Evolutionary conservation across 2,888 invertebrate species (phyloP).

Genomic region (Lasiommata megera): DNA sequence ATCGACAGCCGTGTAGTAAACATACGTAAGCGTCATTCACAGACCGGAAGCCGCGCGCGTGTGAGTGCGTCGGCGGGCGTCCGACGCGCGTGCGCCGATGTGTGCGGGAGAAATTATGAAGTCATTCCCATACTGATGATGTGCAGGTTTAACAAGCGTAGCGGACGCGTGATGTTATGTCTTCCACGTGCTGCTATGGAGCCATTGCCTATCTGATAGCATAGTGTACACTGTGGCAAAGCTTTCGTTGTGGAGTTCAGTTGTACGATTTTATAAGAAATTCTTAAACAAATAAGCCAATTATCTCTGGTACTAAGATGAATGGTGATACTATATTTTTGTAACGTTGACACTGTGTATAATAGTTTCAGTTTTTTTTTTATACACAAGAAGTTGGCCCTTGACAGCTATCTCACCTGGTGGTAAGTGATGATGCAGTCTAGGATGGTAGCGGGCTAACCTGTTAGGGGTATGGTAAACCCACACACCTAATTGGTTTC

Average conservation of each 20-base stretch:
- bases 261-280: neutral
- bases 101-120: constrained; percentile 59
- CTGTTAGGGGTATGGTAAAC: too few relatives aligned
- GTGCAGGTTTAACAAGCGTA: constrained; percentile 27
- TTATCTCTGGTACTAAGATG: too few relatives aligned
- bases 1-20: constrained; percentile 72
- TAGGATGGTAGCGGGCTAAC: too few relatives aligned
- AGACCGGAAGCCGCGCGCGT: constrained; percentile 60
- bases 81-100: neutral
- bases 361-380: too few relatives aligned
- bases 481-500: too few relatives aligned
- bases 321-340: too few relatives aligned
- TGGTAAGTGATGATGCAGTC: too few relatives aligned
- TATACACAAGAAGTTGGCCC: too few relatives aligned
- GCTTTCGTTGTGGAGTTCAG: too few relatives aligned
- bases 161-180: constrained; percentile 47
- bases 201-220: neutral
- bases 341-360: too few relatives aligned
- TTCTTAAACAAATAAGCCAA: neutral
- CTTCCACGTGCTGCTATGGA: constrained; percentile 33
- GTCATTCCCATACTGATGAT: constrained; percentile 60
- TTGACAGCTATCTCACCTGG: too few relatives aligned
- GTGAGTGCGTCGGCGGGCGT: constrained; percentile 28
- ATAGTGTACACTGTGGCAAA: neutral
- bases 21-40: constrained; percentile 74